Evolutionary conservation across 2,113 vertebrate species (phyloP).

Genomic region (Solea senegalensis): DNA sequence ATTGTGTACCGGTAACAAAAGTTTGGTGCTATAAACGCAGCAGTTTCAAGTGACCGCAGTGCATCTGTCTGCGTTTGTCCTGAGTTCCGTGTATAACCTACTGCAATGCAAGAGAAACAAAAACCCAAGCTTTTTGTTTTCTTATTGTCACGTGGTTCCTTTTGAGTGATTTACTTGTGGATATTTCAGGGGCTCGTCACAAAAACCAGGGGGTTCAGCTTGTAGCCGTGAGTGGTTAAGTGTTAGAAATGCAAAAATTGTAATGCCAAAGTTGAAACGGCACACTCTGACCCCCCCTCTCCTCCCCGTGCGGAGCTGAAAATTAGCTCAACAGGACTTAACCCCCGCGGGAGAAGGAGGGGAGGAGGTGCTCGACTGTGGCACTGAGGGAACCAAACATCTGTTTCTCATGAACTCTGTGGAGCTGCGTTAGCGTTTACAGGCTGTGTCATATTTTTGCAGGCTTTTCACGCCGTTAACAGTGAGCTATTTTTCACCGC

Average conservation of each 20-base stretch:
- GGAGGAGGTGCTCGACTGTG: conserved; percentile 37
- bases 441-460: conserved; percentile 72
- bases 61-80: conserved; percentile 29
- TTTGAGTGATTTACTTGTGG: conserved; percentile 49
- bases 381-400: conserved; percentile 66
- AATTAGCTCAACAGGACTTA: conserved; percentile 32
- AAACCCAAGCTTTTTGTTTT: conserved; percentile 54
- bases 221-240: conserved; percentile 69
- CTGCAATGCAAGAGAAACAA: conserved; percentile 61
- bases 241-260: conserved; percentile 71
- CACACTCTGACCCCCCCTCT: conserved; percentile 12
- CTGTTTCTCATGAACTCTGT: conserved; percentile 70
- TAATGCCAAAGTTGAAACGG: conserved; percentile 75
- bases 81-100: conserved; percentile 47
- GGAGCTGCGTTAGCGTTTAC: conserved; percentile 67
- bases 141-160: conserved; percentile 43
- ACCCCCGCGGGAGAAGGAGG: conserved; percentile 15
- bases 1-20: conserved; percentile 65
- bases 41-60: conserved; percentile 51
- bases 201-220: conserved; percentile 54
- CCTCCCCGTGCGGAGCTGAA: conserved; percentile 33
- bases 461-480: conserved; percentile 72
- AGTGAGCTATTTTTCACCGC: conserved; percentile 64
- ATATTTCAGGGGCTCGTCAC: conserved; percentile 58
- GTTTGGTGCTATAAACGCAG: conserved; percentile 77